Evolutionary conservation across 2,113 vertebrate species (phyloP), one percentile per base, ranked within the genome.

Genomic region (Rhinolophus ferrumequinum): DNA sequence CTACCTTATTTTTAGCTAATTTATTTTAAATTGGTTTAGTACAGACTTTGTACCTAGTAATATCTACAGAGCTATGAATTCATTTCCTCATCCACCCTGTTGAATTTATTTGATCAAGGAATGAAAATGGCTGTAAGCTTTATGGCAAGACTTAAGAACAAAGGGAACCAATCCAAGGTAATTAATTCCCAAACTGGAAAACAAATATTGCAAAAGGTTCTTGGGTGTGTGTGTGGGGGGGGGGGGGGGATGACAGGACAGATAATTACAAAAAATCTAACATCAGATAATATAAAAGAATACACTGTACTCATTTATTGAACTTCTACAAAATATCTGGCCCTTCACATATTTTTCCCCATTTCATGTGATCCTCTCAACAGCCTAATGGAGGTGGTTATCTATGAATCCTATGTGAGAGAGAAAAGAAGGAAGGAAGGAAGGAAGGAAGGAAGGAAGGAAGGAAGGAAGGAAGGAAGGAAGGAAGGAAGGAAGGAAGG

Each of bases 21-120:
- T 93, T 97, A 95, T 97, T 96, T 98, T 94, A 82, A 98, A 98
- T 98, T 97, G 97, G 30, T 50, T 97, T 96, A 97, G 93, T 94
- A 94, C 88, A 3, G 0, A 66, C 93, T 76, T 97, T 96, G 97
- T 97, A 97, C 75, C 90, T 95, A 84, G 95, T 90, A 86, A 96
- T 97, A 86, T 87, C 95, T 95, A 91, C 30, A 80, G 64, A 97
- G 89, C 70, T 96, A 92, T 89, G 86, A 97, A 96, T 95, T 94
- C 73, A 97, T 95, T 93, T 89, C 83, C 91, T 97, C 82, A 50
- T 86, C 93, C 60, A 69, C 58, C 82, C 50, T 97, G 67, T 67
- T 82, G 79, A 93, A 96, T 98, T 91, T 97, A 96, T 98, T 91
- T 97, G 92, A 94, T 97, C 86, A 97, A 92, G 92, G 69, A 91